Evolutionary conservation across 2,888 invertebrate species (phyloP), one percentile per base, ranked within the genome.

Genomic region (Perizoma affinitatum): DNA sequence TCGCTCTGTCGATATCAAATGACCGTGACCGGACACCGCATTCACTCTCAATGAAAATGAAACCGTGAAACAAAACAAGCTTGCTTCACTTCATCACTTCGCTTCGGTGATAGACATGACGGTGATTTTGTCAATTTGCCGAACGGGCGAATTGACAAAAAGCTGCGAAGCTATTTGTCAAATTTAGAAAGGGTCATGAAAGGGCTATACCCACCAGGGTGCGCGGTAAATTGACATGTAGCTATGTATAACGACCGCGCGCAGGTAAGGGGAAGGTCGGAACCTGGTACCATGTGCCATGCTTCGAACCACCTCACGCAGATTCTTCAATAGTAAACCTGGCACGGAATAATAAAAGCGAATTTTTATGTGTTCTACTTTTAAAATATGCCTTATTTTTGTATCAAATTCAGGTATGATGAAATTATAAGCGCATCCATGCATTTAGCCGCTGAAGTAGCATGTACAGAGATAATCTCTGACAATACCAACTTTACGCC

Each of bases 281-380:
- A 84, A 88, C 85, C 91, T 87, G 91, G 91, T 79, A 86, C 87
- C 79, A 84, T 77, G 83, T 74, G 74, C 82, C 81, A 70, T 76
- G 80, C 78, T 74, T 73, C 74, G 75, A 75, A 83, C 74, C 72
- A 70, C 77, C 77, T 83, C 88, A 86, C 87, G 86, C 86, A 85
- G 79, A 72, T 71, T 80, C 76, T 76, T 75, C 71, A 75, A 73
- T 76, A 63, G 67, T 68, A 58, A 82, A 80, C 71, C 70, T 74
- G 76, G 79, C 79, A 83, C 81, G 78, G 69, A 82, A 80, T n/a
- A 76, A 76, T 78, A 74, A 41, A 48, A 10, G 47, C 22, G 35
- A 36, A 7, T 42, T 43, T 51, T 48, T 47, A 41, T 48, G 38
- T 45, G 8, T n/a, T 42, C 34, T 42, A 0, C 11, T 44, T 44